Base-by-base conservation (phyloP, 2,797 vertebrate species). In the Coregonus ussuriensis region DNA sequence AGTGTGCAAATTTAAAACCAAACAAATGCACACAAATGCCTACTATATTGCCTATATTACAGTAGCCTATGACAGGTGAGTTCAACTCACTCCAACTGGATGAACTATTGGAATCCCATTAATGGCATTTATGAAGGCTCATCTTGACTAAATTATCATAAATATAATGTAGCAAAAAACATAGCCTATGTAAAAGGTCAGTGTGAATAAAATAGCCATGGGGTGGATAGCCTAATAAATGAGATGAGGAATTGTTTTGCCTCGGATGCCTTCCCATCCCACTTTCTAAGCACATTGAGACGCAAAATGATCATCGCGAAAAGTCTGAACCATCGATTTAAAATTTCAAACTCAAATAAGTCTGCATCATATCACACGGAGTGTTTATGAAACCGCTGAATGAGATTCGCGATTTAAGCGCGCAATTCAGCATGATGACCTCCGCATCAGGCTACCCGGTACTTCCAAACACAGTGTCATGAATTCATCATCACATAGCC, bases 391-490 rank as follows among this genome's bases (percentile, higher is more conserved):
- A 51, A 70, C 37, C 68, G 37, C 41, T 47, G 37, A 18, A 70
- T 35, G 16, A 9, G 16, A 29, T n/a, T 15, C 29, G 52, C 6
- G 21, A 25, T 62, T 62, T 62, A 62, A 11, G 59, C 14, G 15
- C 71, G 3, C 5, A 6, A 72, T 72, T 47, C 25, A 25, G 25
- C 25, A 25, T 25, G 25, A 25, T 47, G 52, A 54, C 71, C 25
- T 72, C 14, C 21, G 14, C 15, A 70, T 37, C 35, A 9, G 18
- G 67, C 67, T 47, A 41, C 29, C 7, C 18, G 71, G 7, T 72
- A 72, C 71, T 72, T 72, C 53, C 16, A 35, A 72, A 72, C 71
- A 56, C 65, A 0, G 5, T 72, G 71, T 33, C 4, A 29, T 33
- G 4, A 29, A 52, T 52, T 3, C 16, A 16, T 15, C 71, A 72